Conservation (phyloP, 2,888 invertebrate species). For the Actias luna region DNA sequence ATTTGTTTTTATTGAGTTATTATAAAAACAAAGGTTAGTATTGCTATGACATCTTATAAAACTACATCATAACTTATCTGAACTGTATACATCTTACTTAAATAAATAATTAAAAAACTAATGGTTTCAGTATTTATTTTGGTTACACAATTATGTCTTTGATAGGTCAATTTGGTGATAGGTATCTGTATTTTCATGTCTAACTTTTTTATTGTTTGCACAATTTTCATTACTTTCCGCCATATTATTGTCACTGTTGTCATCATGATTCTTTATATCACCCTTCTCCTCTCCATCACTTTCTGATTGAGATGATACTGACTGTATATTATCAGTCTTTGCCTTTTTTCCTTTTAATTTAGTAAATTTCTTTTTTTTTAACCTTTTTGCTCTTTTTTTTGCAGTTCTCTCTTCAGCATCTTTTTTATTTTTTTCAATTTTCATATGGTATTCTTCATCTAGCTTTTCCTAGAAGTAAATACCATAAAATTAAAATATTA, state of each 20-base stretch:
- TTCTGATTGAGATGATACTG: constrained; percentile 54
- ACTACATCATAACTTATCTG: background rate
- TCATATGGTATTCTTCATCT: constrained; percentile 91
- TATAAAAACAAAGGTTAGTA: background rate
- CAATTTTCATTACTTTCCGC: constrained; percentile 26
- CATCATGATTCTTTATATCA: constrained; percentile 29
- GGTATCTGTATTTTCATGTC: constrained; percentile 16
- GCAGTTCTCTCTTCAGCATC: constrained; percentile 91
- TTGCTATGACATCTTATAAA: background rate
- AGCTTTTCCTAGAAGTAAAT: constrained; percentile 84
- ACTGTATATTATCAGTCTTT: constrained; percentile 49
- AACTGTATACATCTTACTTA: no score
- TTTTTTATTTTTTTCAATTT: constrained; percentile 88
- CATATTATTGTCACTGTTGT: constrained; percentile 34
- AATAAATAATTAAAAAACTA: background rate
- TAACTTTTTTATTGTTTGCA: constrained; percentile 12
- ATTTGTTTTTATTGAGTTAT: background rate
- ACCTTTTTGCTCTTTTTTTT: constrained; percentile 94
- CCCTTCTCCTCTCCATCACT: constrained; percentile 46
- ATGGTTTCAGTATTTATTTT: background rate
- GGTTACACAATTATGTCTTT: background rate
- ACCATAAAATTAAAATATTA: background rate
- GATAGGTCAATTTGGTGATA: constrained; percentile 14
- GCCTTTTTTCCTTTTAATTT: constrained; percentile 67
- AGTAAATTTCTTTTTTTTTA: constrained; percentile 85